Base-by-base conservation (phyloP, 2,113 vertebrate species). In the Anas platyrhynchos region DNA sequence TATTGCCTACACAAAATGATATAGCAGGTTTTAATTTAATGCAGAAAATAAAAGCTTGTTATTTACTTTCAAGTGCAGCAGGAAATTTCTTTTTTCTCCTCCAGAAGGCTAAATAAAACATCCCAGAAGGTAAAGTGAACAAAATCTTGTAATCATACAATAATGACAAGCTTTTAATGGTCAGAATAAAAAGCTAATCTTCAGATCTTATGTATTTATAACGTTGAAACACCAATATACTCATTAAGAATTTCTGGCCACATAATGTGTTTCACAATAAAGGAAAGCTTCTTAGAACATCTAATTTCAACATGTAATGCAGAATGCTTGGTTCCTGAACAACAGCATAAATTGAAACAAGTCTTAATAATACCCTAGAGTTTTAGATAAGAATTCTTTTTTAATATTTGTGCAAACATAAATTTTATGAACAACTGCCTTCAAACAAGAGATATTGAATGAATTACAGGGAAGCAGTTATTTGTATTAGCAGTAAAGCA, bases 51-150 rank as follows among this genome's bases (percentile, higher is more conserved):
- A 96, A 96, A 85, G 92, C 41, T 72, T 92, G 32, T 86, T 95
- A 95, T 97, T 97, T 94, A 94, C 89, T 97, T 96, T 96, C 83
- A 96, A 97, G 55, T 82, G 48, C 55, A 88, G 72, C 62, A 93
- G 50, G 79, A 76, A 94, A 85, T 94, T 93, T 91, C 34, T 84
- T 97, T 96, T 90, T 94, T 87, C 80, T 89, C 59, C 26, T 55
- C 74, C 72, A 94, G 36, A 97, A 96, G 86, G 76, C 75, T 94
- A 97, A 96, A 96, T 25, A 96, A 95, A 88, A 91, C 69, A 91
- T 87, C 81, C 92, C 48, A 36, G 79, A 94, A 89, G 74, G 43
- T 48, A 92, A 94, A 86, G 59, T 93, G 54, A 97, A 91, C 41
- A 34, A 96, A 78, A 89, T 88, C 89, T 80, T 20, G 0, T 93